Conservation (phyloP, 1,140 invertebrate genomes). For the Pogonomyrmex barbatus region DNA sequence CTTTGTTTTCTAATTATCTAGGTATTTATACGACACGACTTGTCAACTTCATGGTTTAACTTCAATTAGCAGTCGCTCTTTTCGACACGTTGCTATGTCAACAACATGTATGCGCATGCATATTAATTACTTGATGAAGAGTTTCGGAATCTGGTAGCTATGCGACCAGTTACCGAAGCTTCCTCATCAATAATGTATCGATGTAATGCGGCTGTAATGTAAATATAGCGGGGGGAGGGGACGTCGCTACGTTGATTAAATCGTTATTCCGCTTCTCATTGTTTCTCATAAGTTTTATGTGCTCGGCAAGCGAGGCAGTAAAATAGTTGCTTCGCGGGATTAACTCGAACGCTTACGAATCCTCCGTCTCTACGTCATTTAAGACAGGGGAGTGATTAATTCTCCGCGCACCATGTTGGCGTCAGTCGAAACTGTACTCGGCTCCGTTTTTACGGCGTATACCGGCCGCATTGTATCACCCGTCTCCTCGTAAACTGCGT, state of each 20-base stretch:
- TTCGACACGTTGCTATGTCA: slow-evolving; percentile 17
- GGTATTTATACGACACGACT: slow-evolving; percentile 30
- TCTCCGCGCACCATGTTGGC: neutral
- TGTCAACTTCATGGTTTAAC: slow-evolving; percentile 28
- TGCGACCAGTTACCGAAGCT: neutral
- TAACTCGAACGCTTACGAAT: slow-evolving; percentile 6
- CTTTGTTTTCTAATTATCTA: neutral
- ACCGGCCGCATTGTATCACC: slow-evolving; percentile 40
- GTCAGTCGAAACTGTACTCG: slow-evolving; percentile 33
- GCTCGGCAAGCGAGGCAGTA: slow-evolving; percentile 2
- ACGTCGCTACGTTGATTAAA: neutral
- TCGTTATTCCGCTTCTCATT: slow-evolving; percentile 13
- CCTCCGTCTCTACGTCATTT: neutral
- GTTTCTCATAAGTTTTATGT: neutral
- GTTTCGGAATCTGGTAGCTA: slow-evolving; percentile 23
- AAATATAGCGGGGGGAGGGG: neutral
- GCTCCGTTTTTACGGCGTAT: slow-evolving; percentile 50
- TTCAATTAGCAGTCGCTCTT: slow-evolving; percentile 40
- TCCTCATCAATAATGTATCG: slow-evolving; percentile 25
- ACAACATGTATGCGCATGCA: slow-evolving; percentile 50
- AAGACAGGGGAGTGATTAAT: slow-evolving; percentile 45
- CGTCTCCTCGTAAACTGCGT: slow-evolving; percentile 58
- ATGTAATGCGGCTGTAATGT: neutral
- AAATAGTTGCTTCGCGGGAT: slow-evolving; percentile 18
- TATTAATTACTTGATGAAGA: slow-evolving; percentile 41